These are phyloP conservation scores for Bombus difficillimus DNA, from an alignment of 1,140 invertebrate species.

Conservation along the genomic window DNA sequence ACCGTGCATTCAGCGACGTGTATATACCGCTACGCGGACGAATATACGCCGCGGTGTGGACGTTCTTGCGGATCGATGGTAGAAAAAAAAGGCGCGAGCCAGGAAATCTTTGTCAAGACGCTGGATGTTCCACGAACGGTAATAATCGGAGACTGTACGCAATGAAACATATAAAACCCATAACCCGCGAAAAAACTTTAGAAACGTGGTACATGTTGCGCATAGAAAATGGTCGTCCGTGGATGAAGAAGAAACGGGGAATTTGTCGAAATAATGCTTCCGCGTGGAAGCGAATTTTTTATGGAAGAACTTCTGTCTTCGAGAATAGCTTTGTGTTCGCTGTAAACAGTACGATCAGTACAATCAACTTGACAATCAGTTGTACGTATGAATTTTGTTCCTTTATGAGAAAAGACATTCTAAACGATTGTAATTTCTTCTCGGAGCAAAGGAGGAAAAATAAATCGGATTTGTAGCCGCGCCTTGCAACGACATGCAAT, in stretches of 20 bases:
- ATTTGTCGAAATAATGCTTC: neutral
- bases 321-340: too few relatives aligned
- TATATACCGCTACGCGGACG: slow-evolving; percentile 66
- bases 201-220: neutral
- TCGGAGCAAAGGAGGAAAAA: neutral
- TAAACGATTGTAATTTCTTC: too few relatives aligned
- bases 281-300: neutral
- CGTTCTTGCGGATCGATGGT: slow-evolving; percentile 50
- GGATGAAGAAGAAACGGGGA: neutral
- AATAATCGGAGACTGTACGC: slow-evolving; percentile 1
- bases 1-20: slow-evolving; percentile 64
- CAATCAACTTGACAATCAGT: too few relatives aligned
- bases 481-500: neutral
- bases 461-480: neutral
- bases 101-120: slow-evolving; percentile 60
- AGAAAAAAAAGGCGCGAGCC: slow-evolving; percentile 43
- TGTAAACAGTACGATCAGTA: too few relatives aligned
- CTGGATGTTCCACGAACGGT: slow-evolving; percentile 19
- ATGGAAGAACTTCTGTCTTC: too few relatives aligned
- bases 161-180: too few relatives aligned
- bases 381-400: too few relatives aligned
- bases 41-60: slow-evolving; percentile 54
- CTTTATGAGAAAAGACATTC: too few relatives aligned
- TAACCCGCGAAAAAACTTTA: neutral
- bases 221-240: neutral